phyloP scores from a whole-genome alignment of 2,797 vertebrate genomes.

The Chelonia mydas region DNA sequence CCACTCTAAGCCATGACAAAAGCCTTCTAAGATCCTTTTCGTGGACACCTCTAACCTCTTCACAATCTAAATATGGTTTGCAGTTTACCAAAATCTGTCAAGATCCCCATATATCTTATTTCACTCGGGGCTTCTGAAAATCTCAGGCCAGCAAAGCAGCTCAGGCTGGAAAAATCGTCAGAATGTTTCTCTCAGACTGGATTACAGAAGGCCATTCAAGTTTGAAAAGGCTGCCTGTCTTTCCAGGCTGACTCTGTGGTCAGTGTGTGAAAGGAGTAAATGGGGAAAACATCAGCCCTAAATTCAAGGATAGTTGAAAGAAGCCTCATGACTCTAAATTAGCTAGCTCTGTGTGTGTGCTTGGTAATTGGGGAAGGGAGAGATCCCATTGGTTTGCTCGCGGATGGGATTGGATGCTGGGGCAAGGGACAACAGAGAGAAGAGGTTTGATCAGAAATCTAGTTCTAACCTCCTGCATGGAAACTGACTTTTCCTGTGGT shows the following conservation, averaged over 20 bases:
- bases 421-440: neutral
- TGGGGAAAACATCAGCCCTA: neutral
- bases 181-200: neutral
- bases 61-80: accelerated
- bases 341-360: neutral
- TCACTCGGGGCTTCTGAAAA: accelerated
- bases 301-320: neutral
- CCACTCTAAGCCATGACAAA: neutral
- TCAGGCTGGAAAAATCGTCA: neutral
- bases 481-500: neutral
- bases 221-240: neutral
- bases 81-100: neutral
- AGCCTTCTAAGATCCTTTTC: neutral
- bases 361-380: neutral
- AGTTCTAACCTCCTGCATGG: neutral
- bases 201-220: neutral
- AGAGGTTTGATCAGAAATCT: neutral
- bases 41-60: neutral
- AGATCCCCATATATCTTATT: neutral
- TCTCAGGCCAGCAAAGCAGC: neutral
- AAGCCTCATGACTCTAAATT: neutral
- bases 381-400: accelerated
- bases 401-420: neutral
- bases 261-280: neutral
- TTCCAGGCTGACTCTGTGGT: neutral